Evolutionary conservation across 2,113 vertebrate species (phyloP), one percentile per base, ranked within the genome.

Genomic region (Ranitomeya imitator): DNA sequence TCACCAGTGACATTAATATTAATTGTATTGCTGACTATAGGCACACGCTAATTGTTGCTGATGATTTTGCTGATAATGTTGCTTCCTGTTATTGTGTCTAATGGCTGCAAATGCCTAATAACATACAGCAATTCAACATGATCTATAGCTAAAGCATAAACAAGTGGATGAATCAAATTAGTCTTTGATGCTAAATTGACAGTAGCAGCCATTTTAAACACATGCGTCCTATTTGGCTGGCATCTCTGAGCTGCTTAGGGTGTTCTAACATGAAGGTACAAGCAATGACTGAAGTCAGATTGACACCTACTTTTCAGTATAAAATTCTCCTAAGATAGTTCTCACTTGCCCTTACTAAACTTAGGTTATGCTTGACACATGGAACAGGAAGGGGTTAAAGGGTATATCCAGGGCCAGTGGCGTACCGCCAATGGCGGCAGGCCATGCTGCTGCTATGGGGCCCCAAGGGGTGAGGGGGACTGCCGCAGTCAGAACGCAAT

Each of bases 11-110:
- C 83, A 85, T 71, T 85, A 85, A 60, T 85, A 65, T 57, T 86
- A 63, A 86, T 86, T 86, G 85, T 86, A 63, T 86, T 54, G 73
- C 74, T 79, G 85, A 78, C 71, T 79, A 37, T 73, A 73, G 83
- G 83, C 83, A 65, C 85, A 65, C 57, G 18, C 73, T 77, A 86
- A 86, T 86, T 63, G 73, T 61, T 78, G 37, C 45, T 86, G 85
- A 86, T 86, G 76, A 86, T 65, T 52, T 45, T 55, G 74, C 60
- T 86, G 57, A 86, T 86, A 77, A 51, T 57, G 81, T 52, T 14
- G 60, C 57, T 23, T 52, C 31, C 81, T 54, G 45, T 31, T 84
- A 84, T 84, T 84, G 14, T 51, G 21, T 79, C 74, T 67, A 61
- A 65, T 86, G 61, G 73, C 37, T 52, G 59, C 37, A 11, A 67